Evolutionary conservation across 2,113 vertebrate species (phyloP).

Genomic region (Pachyramphus minor): DNA sequence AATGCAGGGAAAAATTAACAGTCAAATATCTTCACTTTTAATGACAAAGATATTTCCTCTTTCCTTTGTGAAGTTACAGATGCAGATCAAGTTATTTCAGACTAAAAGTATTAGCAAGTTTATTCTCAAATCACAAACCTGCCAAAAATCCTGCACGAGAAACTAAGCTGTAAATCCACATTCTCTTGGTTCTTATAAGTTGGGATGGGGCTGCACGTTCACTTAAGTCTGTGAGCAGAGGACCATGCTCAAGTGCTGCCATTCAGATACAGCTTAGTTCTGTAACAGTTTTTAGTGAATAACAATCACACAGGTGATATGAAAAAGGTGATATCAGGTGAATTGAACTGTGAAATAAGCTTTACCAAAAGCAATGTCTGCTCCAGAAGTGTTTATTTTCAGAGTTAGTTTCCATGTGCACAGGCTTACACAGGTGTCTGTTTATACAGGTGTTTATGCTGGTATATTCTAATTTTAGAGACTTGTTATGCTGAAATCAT

Average conservation of each 20-base stretch:
- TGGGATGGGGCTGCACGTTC: neutral
- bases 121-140: neutral
- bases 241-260: neutral
- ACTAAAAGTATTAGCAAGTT: neutral
- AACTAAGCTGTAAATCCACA: neutral
- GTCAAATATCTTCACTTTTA: neutral
- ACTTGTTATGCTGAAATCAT: neutral
- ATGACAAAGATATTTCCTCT: neutral
- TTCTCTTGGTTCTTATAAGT: neutral
- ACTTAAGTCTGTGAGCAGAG: neutral
- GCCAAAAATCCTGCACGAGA: neutral
- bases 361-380: neutral
- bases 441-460: neutral
- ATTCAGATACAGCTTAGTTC: neutral
- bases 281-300: neutral
- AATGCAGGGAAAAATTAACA: neutral
- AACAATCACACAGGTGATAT: neutral
- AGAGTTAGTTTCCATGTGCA: neutral
- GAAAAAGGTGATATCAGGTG: neutral
- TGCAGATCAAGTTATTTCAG: neutral
- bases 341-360: neutral
- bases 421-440: neutral
- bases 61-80: neutral
- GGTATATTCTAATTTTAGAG: neutral
- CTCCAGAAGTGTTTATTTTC: neutral